Conservation (phyloP, 2,797 vertebrate species). For the Cyprinella venusta region DNA sequence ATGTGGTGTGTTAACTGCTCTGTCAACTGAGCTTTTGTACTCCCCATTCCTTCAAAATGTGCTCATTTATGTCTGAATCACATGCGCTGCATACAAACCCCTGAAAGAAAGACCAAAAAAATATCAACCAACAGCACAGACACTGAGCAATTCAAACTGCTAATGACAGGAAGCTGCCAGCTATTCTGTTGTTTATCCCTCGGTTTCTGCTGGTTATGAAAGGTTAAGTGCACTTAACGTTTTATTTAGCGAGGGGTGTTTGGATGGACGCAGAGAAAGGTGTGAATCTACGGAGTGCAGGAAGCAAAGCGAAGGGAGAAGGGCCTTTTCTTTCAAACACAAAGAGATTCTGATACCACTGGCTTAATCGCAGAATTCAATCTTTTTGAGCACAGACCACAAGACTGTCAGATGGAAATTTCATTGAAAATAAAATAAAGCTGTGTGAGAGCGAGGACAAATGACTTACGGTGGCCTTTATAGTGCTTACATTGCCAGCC, state of each 20-base stretch:
- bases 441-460: not conserved
- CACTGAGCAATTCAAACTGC: constrained; percentile 14
- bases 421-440: constrained; percentile 29
- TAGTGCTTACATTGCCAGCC: constrained; percentile 48
- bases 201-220: constrained; percentile 34
- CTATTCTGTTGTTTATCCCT: constrained; percentile 27
- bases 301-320: not conserved
- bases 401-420: constrained; percentile 7
- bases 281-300: not conserved
- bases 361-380: constrained; percentile 21
- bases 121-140: constrained; percentile 10
- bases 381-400: not conserved
- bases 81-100: not conserved
- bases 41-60: not conserved
- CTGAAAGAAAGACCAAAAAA: not conserved
- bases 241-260: constrained; percentile 1
- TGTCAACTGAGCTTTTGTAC: not conserved
- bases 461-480: constrained; percentile 43
- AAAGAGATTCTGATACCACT: constrained; percentile 8
- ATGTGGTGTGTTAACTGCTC: constrained; percentile 7
- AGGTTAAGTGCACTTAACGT: constrained; percentile 52
- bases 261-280: not conserved
- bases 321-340: constrained; percentile 1
- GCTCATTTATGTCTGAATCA: constrained; percentile 18
- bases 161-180: not conserved